Evolutionary conservation across 2,797 vertebrate species (phyloP).

Genomic region (Gallirallus australis): DNA sequence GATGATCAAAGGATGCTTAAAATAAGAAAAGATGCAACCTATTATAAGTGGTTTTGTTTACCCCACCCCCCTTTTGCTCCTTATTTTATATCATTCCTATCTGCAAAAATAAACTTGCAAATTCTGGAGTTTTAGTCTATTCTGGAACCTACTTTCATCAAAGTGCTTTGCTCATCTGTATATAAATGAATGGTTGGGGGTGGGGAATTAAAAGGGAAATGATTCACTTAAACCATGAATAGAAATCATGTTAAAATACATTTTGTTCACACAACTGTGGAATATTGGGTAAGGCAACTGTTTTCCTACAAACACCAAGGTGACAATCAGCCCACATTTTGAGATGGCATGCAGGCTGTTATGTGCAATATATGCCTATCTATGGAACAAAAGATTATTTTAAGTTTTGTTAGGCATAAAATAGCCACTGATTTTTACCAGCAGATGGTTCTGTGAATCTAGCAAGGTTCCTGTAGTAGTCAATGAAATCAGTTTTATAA

Average conservation of each 20-base stretch:
- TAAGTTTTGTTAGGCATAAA: slow-evolving; percentile 49
- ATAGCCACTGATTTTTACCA: slow-evolving; percentile 27
- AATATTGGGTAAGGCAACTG: slow-evolving; percentile 24
- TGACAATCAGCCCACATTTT: slow-evolving; percentile 36
- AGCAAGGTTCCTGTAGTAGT: slow-evolving; percentile 13
- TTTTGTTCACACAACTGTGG: slow-evolving; percentile 29
- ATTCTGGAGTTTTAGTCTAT: slow-evolving; percentile 51
- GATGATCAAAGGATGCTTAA: slow-evolving; percentile 43
- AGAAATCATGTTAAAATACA: slow-evolving; percentile 31
- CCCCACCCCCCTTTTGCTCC: not conserved
- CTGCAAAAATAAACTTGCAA: slow-evolving; percentile 49
- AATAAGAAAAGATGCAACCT: slow-evolving; percentile 28
- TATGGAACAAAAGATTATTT: slow-evolving; percentile 54
- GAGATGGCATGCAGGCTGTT: not conserved
- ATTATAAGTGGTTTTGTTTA: not conserved
- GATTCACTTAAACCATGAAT: slow-evolving; percentile 56
- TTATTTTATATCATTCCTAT: not conserved
- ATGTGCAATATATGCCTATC: slow-evolving; percentile 15
- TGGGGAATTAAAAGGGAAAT: slow-evolving; percentile 51
- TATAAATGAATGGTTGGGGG: slow-evolving; percentile 52
- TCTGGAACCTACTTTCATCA: slow-evolving; percentile 41
- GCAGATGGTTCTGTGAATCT: slow-evolving; percentile 40
- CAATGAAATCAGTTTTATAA: slow-evolving; percentile 33
- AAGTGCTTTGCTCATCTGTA: slow-evolving; percentile 42
- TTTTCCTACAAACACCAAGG: slow-evolving; percentile 46